These are phyloP conservation scores for Manacus vitellinus DNA, from an alignment of 2,113 vertebrate genomes.

Conservation along the genomic window DNA sequence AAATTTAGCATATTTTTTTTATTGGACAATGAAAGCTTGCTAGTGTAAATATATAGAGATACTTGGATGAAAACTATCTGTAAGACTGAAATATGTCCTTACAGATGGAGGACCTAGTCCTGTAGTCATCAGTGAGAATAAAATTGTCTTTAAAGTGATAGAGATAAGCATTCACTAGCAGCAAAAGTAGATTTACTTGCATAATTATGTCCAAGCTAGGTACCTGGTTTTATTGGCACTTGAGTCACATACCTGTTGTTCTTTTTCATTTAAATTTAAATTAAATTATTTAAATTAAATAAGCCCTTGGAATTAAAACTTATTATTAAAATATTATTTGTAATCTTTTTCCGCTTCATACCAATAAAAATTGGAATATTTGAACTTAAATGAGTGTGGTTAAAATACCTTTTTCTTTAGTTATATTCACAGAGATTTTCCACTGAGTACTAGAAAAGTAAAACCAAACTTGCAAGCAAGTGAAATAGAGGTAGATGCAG, in stretches of 20 bases:
- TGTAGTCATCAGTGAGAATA: background rate
- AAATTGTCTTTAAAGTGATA: background rate
- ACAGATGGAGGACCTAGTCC: background rate
- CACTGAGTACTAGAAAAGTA: background rate
- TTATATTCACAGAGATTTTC: background rate
- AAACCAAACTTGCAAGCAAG: background rate
- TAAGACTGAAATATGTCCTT: background rate
- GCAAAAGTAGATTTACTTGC: background rate
- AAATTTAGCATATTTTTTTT: background rate
- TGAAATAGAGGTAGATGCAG: background rate
- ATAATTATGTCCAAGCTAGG: background rate
- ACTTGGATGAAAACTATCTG: background rate
- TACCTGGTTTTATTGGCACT: background rate
- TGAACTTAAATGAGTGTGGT: background rate
- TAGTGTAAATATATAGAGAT: background rate
- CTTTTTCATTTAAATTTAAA: background rate
- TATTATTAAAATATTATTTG: background rate
- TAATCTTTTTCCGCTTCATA: background rate
- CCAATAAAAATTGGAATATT: background rate
- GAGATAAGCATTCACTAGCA: background rate
- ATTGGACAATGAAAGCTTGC: background rate
- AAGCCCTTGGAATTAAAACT: background rate
- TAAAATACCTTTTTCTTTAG: background rate
- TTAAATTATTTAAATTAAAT: background rate
- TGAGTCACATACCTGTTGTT: background rate